A percentile compares a stretch with the other conserved stretches of the same genome.
phyloP scores from a whole-genome alignment of 2,113 vertebrate genomes.

The Sylvilagus bachmani region DNA sequence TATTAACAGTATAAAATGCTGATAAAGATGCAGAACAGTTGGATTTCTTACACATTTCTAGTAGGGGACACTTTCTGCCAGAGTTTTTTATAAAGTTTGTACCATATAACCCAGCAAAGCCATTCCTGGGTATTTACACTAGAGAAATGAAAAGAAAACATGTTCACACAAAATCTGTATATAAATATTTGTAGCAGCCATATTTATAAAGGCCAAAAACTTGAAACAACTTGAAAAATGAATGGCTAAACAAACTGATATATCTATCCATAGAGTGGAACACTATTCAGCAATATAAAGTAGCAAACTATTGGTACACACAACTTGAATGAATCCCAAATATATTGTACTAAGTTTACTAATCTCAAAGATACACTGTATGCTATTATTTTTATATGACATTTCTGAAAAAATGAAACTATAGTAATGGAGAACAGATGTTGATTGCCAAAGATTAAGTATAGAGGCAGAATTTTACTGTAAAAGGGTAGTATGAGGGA shows the following conservation, averaged over 20 bases:
- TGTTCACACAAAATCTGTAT: neutral
- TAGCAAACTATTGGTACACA: neutral
- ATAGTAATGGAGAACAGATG: neutral
- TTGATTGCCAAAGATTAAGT: neutral
- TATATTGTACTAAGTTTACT: neutral
- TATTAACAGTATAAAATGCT: neutral
- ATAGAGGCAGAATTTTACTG: neutral
- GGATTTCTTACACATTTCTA: neutral
- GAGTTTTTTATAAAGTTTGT: neutral
- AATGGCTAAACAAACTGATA: neutral
- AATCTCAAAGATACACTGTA: neutral
- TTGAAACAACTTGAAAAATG: neutral
- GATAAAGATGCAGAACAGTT: neutral
- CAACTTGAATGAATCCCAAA: neutral
- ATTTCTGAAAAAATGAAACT: neutral
- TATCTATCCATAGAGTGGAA: neutral
- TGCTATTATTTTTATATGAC: neutral
- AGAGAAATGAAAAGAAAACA: slow-evolving; percentile 20
- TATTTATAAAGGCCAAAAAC: neutral
- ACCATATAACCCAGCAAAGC: neutral
- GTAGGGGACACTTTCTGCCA: neutral
- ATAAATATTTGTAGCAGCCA: neutral
- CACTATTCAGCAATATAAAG: neutral
- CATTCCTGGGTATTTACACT: neutral
- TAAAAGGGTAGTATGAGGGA: neutral